Evolutionary conservation across 1,140 invertebrate species (phyloP), one percentile per base, ranked within the genome.

Genomic region (Sminthurides bifidus): DNA sequence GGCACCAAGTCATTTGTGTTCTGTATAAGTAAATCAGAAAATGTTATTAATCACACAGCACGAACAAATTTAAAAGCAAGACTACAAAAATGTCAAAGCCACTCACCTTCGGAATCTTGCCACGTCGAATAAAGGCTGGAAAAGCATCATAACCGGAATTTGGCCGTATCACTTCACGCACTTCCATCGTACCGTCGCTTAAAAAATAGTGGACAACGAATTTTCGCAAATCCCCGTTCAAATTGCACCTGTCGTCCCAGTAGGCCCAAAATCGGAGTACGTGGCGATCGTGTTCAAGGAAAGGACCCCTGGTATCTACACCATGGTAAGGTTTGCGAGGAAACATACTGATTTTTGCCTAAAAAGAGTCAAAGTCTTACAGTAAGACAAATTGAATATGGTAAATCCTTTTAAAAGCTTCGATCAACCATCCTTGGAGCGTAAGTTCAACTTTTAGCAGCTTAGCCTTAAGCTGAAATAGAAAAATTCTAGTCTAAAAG

Each of bases 121-220:
- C 79, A 53, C 83, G 76, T 59, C 78, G 81, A 19, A 92, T 71
- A 56, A 91, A 81, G 60, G 84, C 79, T 0, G 78, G 75, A 48
- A 81, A 80, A 3, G 76, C 76, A 68, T 86, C 81, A 24, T 76
- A 75, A 0, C 83, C 82, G 26, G 80, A 78, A 66, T 86, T 84
- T 1, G 76, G 68, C 2, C 76, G 74, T 52, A 83, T 74, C 2
- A 79, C 77, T 73, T 78, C 89, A 59, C 85, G 81, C 3, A 95
- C 81, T 68, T 94, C 88, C 17, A 94, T 81, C 0, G 87, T 92
- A 66, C 91, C 84, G 69, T 95, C 88, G 0, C 83, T 79, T 14
- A 94, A 72, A 70, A 85, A 93, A 69, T 88, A 94, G 69, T 80
- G 77, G 4, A 91, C 72, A 64, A 85, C 80, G 3, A 88, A 70